Percentiles rank a stretch among this genome's conserved stretches.
Conservation (phyloP, 1,140 invertebrate genomes). For the Pseudomyrmex concolor region DNA sequence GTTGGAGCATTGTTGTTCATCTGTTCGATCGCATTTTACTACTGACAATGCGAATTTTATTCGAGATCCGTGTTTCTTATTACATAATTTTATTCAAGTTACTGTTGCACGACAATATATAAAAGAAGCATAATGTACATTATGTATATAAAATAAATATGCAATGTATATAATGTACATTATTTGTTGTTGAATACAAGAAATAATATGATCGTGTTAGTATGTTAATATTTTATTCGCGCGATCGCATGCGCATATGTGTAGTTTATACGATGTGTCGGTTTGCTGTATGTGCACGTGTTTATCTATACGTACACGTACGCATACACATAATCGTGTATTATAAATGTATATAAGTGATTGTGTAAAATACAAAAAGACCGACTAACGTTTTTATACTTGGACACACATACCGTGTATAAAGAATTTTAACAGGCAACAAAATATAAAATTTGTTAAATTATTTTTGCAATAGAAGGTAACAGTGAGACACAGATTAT, state of each 20-base stretch:
- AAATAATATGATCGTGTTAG: background rate
- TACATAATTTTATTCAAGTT: constrained; percentile 20
- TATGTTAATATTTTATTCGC: constrained; percentile 1
- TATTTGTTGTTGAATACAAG: constrained; percentile 17
- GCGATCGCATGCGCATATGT: too few species aligned
- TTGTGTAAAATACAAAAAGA: background rate
- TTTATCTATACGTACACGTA: too few species aligned
- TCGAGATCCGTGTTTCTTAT: background rate
- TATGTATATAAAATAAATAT: background rate
- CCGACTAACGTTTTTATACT: background rate
- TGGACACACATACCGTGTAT: background rate
- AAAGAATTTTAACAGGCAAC: constrained; percentile 5
- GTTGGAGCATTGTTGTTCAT: too few species aligned
- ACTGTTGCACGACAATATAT: constrained; percentile 16
- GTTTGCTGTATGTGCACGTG: too few species aligned
- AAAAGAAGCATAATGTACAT: background rate
- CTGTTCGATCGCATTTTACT: too few species aligned
- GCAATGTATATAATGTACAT: background rate
- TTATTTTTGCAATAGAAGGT: too few species aligned
- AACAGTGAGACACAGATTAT: background rate
- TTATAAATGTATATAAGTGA: constrained; percentile 13
- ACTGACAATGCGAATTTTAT: too few species aligned
- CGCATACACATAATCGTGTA: background rate
- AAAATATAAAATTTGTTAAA: background rate
- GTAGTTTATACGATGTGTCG: too few species aligned